Base-by-base conservation (phyloP, 2,113 vertebrate genomes). In the Macquaria australasica region DNA sequence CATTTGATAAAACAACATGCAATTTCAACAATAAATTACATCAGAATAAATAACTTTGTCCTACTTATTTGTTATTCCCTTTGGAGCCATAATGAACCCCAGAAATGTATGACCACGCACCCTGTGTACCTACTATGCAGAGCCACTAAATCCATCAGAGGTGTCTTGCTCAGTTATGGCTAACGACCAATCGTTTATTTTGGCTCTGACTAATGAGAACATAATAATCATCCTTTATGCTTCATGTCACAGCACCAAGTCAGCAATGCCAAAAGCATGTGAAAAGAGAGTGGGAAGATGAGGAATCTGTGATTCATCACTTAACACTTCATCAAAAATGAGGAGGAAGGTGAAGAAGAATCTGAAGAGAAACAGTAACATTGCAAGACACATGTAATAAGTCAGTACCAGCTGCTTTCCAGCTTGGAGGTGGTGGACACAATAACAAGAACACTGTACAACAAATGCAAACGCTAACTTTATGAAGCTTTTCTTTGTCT, bases 281-380 rank as follows among this genome's bases (percentile, higher is more conserved):
- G 58, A 89, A 82, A 88, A 85, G 59, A 66, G 77, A 82, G 85
- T 88, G 76, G 90, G 87, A 91, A 74, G 88, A 87, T 4, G 62
- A 82, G 66, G 62, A 87, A 72, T 63, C 41, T 3, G 77, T 93
- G 93, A 94, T 81, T 94, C 90, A 93, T 89, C 82, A 43, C 23
- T 81, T 83, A 89, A 69, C 83, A 77, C 82, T 88, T 85, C 68
- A 59, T 79, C 63, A 87, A 25, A 48, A 86, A 48, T 15, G 62
- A 86, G 79, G 68, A 81, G 69, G 81, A 70, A 77, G 55, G 81
- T 43, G 48, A 39, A 39, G 59, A 83, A 64, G 59, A 83, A 64
- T 90, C 41, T 73, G 58, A 86, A 59, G 12, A 67, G 71, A 79
- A 73, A 69, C 28, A 3, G 70, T 76, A 82, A 84, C 66, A 82